Base-by-base conservation (phyloP, 2,888 invertebrate genomes). In the Plusia festucae region DNA sequence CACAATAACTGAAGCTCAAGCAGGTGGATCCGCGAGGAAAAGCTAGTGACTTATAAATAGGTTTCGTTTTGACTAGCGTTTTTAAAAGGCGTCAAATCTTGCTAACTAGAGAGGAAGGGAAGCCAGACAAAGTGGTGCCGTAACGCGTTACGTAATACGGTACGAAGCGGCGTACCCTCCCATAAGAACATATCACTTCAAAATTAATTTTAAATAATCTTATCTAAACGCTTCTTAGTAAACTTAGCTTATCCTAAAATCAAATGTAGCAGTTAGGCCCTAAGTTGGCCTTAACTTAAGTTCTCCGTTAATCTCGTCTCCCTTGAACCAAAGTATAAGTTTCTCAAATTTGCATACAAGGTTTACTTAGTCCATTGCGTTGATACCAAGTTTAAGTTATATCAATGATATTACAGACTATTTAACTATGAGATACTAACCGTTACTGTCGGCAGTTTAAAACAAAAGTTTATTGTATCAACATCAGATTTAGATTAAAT, bases 281-380 rank as follows among this genome's bases (percentile, higher is more conserved):
- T 0, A 55, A 53, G 46, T 64, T n/a, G n/a, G n/a, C n/a, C n/a
- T n/a, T n/a, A 62, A 69, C 70, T 27, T 40, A 66, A 51, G 34
- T 56, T n/a, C n/a, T n/a, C n/a, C 20, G 30, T 58, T 67, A 72
- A 73, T 75, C 79, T 68, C 57, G 68, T 40, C 53, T 60, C 22
- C 53, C 80, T 86, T 86, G 69, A 18, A 73, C 84, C 83, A 70
- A 60, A 73, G 70, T 65, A 61, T 81, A 71, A 79, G 70, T 83
- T 86, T 81, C 72, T 70, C 53, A 80, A 88, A 90, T 91, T 90
- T 90, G 84, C 91, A 90, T 90, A 88, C 80, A 82, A 86, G 88
- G 88, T 90, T 90, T 89, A 87, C 90, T 85, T 87, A 87, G 82
- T 73, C 82, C 81, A 79, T 69, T 71, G 71, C 79, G 83, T 79